Evolutionary conservation across 23 tunicate genomes (phyloP).

Genomic region (Ciona savignyi): DNA sequence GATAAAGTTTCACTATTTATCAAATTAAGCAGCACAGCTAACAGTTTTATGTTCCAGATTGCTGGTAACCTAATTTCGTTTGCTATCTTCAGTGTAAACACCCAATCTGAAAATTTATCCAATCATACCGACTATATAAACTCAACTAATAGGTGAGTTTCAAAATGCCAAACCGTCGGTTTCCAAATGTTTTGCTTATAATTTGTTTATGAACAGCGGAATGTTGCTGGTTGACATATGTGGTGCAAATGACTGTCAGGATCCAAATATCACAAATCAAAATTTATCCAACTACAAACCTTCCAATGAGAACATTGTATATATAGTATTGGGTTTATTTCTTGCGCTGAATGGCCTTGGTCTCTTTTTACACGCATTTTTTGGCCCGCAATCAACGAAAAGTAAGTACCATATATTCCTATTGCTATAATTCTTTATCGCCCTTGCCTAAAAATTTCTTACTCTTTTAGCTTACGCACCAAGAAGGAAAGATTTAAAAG

Average conservation of each 20-base stretch:
- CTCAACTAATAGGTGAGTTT: no score
- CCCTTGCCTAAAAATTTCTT: no score
- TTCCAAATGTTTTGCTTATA: no score
- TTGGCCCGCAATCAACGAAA: neutral
- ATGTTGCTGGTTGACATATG: slow-evolving; percentile 1
- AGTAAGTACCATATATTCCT: neutral
- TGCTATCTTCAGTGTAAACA: neutral
- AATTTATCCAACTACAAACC: neutral
- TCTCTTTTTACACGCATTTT: neutral
- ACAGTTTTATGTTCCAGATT: neutral
- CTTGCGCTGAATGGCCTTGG: neutral
- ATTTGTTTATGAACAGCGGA: no score
- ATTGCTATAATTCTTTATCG: no score
- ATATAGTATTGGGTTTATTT: neutral
- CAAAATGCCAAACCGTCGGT: no score
- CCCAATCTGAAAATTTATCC: no score
- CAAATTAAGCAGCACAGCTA: no score
- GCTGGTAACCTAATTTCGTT: neutral
- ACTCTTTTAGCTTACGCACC: no score
- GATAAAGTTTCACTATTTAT: no score
- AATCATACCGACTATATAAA: no score
- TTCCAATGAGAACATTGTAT: neutral
- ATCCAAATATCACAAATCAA: neutral
- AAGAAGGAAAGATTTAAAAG: neutral
- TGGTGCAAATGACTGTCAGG: slow-evolving; percentile 22